Evolutionary conservation across 2,888 invertebrate genomes (phyloP).

Genomic region (Drosophila picticornis): DNA sequence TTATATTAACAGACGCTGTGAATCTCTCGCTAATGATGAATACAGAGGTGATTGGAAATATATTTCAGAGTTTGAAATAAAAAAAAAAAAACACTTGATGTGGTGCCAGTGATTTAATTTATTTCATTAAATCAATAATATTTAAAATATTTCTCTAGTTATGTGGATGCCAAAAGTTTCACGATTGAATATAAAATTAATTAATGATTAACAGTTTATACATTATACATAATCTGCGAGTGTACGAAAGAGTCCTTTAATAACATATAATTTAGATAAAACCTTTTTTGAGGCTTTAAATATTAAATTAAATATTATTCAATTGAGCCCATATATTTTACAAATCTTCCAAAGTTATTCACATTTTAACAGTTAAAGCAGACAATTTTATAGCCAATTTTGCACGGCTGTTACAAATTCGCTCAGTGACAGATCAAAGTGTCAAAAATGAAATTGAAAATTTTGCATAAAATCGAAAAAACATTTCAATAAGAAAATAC

Average conservation of each 20-base stretch:
- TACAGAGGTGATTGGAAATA: background rate
- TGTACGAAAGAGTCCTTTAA: background rate
- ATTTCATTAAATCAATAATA: too few species aligned
- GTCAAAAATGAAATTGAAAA: slow-evolving; percentile 41
- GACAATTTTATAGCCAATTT: slow-evolving; percentile 20
- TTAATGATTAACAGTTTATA: background rate
- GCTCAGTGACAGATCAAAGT: slow-evolving; percentile 21
- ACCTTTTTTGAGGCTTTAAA: too few species aligned
- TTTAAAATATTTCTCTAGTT: background rate
- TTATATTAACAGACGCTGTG: background rate
- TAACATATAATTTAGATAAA: background rate
- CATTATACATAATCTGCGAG: background rate
- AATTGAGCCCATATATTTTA: background rate
- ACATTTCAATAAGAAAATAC: slow-evolving; percentile 42
- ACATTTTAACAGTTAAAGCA: background rate
- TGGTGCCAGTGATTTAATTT: too few species aligned
- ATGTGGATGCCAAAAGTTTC: background rate
- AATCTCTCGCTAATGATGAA: background rate
- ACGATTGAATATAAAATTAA: background rate
- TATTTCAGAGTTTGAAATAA: background rate
- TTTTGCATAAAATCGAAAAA: slow-evolving; percentile 29
- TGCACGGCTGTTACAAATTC: slow-evolving; percentile 10
- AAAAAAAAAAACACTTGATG: background rate
- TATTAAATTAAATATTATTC: background rate
- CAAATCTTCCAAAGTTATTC: background rate